Evolutionary conservation across 2,797 vertebrate genomes (phyloP).

Genomic region (Antennarius maculatus): DNA sequence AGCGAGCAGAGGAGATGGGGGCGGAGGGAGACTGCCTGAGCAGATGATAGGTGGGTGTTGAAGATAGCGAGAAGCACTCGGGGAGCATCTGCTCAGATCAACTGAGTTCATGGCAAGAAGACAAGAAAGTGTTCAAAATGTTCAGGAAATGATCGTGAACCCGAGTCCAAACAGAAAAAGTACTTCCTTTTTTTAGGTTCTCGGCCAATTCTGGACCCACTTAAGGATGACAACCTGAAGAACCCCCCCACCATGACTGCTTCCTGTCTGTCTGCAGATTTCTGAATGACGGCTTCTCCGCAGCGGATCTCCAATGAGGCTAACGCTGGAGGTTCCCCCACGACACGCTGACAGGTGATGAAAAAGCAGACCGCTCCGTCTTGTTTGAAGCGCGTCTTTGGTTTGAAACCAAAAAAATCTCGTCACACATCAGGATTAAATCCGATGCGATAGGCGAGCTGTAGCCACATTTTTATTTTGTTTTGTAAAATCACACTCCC

Average conservation of each 20-base stretch:
- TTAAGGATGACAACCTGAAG: constrained; percentile 19
- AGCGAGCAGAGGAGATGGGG: constrained; percentile 67
- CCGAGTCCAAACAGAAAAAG: constrained; percentile 15
- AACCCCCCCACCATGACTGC: neutral
- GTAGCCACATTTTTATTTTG: constrained; percentile 2
- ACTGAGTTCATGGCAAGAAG: constrained; percentile 42
- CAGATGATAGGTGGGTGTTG: constrained; percentile 77
- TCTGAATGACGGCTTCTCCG: constrained; percentile 51
- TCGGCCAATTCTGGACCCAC: constrained; percentile 12
- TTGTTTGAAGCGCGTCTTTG: neutral
- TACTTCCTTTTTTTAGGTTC: constrained; percentile 17
- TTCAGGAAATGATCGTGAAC: constrained; percentile 36
- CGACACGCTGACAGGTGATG: constrained; percentile 48
- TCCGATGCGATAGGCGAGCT: neutral
- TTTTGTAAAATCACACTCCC: constrained; percentile 35
- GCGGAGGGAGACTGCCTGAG: constrained; percentile 64
- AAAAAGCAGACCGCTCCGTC: constrained; percentile 2
- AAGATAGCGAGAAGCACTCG: constrained; percentile 58
- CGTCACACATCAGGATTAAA: constrained; percentile 8
- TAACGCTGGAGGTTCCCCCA: constrained; percentile 8
- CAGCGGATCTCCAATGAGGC: constrained; percentile 36
- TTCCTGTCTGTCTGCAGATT: constrained; percentile 27
- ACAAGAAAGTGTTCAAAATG: constrained; percentile 15
- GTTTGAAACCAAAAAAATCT: neutral
- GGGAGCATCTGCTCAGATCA: constrained; percentile 75